These are phyloP conservation scores for Drosophila nigromelanica DNA, from an alignment of 1,140 invertebrate genomes.

Conservation along the genomic window DNA sequence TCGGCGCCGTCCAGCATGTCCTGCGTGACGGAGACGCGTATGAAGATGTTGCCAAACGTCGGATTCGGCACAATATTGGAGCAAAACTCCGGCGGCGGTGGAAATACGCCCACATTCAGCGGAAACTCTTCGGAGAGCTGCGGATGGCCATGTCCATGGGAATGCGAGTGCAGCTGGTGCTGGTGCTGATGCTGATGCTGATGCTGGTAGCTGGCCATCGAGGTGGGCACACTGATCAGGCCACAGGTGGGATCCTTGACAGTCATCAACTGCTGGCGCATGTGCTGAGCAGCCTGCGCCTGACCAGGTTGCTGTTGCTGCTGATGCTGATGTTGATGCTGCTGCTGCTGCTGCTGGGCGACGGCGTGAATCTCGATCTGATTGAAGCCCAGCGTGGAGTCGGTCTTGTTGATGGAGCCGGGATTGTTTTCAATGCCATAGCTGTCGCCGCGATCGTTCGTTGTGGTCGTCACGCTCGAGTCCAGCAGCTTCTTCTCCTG, in stretches of 20 bases:
- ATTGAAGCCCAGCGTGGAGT: constrained; percentile 84
- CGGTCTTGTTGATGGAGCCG: constrained; percentile 80
- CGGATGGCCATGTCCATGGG: constrained; percentile 49
- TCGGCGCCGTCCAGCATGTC: constrained; percentile 86
- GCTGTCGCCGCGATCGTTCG: constrained; percentile 87
- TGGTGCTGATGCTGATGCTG: constrained; percentile 22
- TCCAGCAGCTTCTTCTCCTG: constrained; percentile 93
- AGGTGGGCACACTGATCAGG: constrained; percentile 78
- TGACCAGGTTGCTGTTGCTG: constrained; percentile 45
- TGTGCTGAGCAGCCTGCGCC: constrained; percentile 32
- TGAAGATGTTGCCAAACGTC: constrained; percentile 89
- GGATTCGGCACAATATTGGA: constrained; percentile 85
- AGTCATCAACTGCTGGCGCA: constrained; percentile 73
- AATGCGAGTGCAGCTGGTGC: constrained; percentile 35
- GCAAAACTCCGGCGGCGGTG: constrained; percentile 88
- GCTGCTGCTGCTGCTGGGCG: constrained; percentile 49
- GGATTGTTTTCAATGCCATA: constrained; percentile 86
- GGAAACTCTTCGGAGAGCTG: constrained; percentile 81
- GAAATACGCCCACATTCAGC: constrained; percentile 85
- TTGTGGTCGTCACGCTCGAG: constrained; percentile 90
- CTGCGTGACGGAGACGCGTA: constrained; percentile 89
- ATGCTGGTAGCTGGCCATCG: constrained; percentile 58
- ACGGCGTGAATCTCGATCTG: constrained; percentile 90
- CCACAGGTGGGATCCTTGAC: constrained; percentile 78
- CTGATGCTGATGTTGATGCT: constrained; percentile 60